A percentile compares a stretch with the other conserved stretches of the same genome.
phyloP scores from a whole-genome alignment of 2,888 invertebrate genomes.

The Pyrochroa serraticornis region DNA sequence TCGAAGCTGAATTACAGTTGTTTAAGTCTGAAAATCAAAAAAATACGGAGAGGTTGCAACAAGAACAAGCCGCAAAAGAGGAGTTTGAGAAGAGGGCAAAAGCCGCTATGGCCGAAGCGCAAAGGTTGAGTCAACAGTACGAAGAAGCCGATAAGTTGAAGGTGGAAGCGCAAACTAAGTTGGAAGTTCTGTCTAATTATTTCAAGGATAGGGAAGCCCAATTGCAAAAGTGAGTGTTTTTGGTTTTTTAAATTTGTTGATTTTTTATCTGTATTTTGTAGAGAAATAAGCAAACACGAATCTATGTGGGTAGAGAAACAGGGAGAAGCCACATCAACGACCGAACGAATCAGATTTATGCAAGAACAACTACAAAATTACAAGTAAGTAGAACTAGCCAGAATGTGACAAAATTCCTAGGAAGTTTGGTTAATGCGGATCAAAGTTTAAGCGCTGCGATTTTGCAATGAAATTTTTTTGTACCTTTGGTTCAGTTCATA shows the following conservation, averaged over 20 bases:
- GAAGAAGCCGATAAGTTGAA: slow-evolving; percentile 72
- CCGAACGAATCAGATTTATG: slow-evolving; percentile 77
- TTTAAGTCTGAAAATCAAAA: slow-evolving; percentile 62
- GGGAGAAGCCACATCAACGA: slow-evolving; percentile 80
- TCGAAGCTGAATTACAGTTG: slow-evolving; percentile 66
- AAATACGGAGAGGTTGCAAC: slow-evolving; percentile 57
- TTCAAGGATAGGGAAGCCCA: slow-evolving; percentile 90
- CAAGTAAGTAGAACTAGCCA: slow-evolving; percentile 70
- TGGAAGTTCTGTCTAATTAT: slow-evolving; percentile 86
- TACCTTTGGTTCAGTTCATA: too few species aligned
- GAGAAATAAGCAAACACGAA: slow-evolving; percentile 78
- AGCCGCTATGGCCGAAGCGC: slow-evolving; percentile 60
- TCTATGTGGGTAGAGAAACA: slow-evolving; percentile 79
- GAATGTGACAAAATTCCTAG: too few species aligned
- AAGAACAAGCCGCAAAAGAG: slow-evolving; percentile 57
- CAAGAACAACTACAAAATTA: slow-evolving; percentile 81
- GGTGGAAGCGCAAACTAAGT: slow-evolving; percentile 79
- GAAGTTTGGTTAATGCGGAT: too few species aligned
- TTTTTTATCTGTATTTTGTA: slow-evolving; percentile 54
- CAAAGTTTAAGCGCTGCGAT: too few species aligned
- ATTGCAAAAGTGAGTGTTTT: slow-evolving; percentile 75
- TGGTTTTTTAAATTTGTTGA: slow-evolving; percentile 11
- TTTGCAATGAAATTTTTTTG: too few species aligned
- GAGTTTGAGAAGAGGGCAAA: slow-evolving; percentile 57
- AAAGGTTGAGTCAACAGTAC: slow-evolving; percentile 63